phyloP scores from a whole-genome alignment of 2,888 invertebrate species.

The Zygothrica quintamaculata region DNA sequence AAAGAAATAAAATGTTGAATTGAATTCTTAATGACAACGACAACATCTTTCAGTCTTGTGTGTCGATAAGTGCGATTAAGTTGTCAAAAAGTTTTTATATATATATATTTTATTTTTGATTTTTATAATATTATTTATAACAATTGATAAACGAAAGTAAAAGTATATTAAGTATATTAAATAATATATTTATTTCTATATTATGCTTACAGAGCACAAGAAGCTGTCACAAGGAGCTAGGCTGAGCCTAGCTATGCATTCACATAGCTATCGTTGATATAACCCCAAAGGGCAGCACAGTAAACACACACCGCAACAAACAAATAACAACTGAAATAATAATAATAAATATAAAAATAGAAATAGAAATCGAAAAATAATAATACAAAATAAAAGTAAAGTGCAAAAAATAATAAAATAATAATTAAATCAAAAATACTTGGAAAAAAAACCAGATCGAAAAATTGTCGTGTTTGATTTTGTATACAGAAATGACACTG shows the following conservation, averaged over 20 bases:
- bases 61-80: slow-evolving; percentile 43
- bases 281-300: slow-evolving; percentile 15
- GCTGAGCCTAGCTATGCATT: slow-evolving; percentile 52
- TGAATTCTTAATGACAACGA: slow-evolving; percentile 30
- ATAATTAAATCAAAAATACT: background rate
- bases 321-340: background rate
- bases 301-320: background rate
- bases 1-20: slow-evolving; percentile 6
- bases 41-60: slow-evolving; percentile 47
- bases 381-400: no score
- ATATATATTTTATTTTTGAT: no score
- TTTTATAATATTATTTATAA: no score
- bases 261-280: slow-evolving; percentile 42
- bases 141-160: no score
- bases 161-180: no score
- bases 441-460: background rate
- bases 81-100: slow-evolving; percentile 31
- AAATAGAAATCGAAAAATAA: no score
- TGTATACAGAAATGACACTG: slow-evolving; percentile 81
- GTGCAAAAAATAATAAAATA: background rate
- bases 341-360: background rate
- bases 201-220: slow-evolving; percentile 39
- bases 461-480: slow-evolving; percentile 28
- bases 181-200: no score
- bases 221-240: slow-evolving; percentile 37